These are phyloP conservation scores for Nomada ruficornis DNA, from an alignment of 2,888 invertebrate genomes.

Conservation along the genomic window DNA sequence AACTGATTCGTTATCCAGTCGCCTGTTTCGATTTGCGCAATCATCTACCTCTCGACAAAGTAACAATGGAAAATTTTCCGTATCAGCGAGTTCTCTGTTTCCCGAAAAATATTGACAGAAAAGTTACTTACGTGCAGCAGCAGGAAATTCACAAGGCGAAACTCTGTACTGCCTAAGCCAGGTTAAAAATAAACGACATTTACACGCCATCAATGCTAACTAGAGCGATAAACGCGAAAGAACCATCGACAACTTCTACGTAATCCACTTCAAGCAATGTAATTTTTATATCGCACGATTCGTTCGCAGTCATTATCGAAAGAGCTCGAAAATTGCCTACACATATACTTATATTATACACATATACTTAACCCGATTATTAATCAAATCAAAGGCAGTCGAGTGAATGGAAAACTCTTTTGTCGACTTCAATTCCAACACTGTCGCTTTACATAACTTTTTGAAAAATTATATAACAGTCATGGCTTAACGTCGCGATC, in stretches of 20 bases:
- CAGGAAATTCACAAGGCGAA: not conserved
- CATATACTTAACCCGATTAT: slow-evolving; percentile 2
- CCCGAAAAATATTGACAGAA: not conserved
- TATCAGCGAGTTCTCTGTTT: not conserved
- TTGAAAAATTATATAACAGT: too few species aligned
- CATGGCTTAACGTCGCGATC: too few species aligned
- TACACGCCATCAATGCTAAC: not conserved
- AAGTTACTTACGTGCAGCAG: not conserved
- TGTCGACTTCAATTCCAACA: not conserved
- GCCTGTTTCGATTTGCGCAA: not conserved
- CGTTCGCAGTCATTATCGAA: slow-evolving; percentile 5
- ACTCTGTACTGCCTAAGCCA: not conserved
- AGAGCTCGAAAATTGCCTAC: slow-evolving; percentile 14
- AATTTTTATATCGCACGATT: slow-evolving; percentile 20
- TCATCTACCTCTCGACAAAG: not conserved
- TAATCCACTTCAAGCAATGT: not conserved
- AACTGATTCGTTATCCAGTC: not conserved
- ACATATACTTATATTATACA: not conserved
- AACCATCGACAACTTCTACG: not conserved
- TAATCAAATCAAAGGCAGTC: slow-evolving; percentile 3
- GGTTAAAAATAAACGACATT: not conserved
- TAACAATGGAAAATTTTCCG: not conserved
- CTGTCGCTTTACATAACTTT: too few species aligned
- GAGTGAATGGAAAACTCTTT: not conserved
- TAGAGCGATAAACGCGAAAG: not conserved